A percentile compares a stretch with the other conserved stretches of the same genome.
Evolutionary conservation across 2,797 vertebrate genomes (phyloP).

Genomic region (Sebastes glaucus): DNA sequence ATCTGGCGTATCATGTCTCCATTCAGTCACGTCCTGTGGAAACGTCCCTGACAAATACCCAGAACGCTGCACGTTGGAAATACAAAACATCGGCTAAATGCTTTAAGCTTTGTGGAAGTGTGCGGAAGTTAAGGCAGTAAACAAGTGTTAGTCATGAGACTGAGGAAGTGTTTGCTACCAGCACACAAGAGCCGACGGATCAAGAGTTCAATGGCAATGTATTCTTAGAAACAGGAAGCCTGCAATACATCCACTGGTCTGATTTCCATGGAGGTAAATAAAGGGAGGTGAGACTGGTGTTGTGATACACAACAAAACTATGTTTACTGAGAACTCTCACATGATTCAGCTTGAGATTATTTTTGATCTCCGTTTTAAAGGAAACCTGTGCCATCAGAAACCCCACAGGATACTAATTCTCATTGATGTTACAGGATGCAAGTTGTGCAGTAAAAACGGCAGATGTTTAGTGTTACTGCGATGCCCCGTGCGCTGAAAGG

Average conservation of each 20-base stretch:
- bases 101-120: constrained; percentile 29
- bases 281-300: constrained; percentile 2
- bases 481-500: not conserved
- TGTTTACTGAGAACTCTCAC: not conserved
- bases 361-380: not conserved
- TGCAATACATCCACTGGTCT: constrained; percentile 45
- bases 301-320: constrained; percentile 28
- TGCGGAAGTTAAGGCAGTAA: constrained; percentile 65
- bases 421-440: constrained; percentile 24
- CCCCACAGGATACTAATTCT: not conserved
- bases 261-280: constrained; percentile 64
- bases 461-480: not conserved
- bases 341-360: not conserved
- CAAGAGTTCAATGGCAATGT: constrained; percentile 69
- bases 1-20: not conserved
- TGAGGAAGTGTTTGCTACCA: constrained; percentile 69
- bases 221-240: constrained; percentile 82
- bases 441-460: not conserved
- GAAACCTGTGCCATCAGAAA: not conserved
- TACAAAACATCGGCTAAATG: constrained; percentile 32
- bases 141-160: constrained; percentile 70
- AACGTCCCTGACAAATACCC: constrained; percentile 49
- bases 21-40: constrained; percentile 39
- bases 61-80: not conserved
- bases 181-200: constrained; percentile 47